Evolutionary conservation across 2,113 vertebrate genomes (phyloP).

Genomic region (Gila orcuttii): DNA sequence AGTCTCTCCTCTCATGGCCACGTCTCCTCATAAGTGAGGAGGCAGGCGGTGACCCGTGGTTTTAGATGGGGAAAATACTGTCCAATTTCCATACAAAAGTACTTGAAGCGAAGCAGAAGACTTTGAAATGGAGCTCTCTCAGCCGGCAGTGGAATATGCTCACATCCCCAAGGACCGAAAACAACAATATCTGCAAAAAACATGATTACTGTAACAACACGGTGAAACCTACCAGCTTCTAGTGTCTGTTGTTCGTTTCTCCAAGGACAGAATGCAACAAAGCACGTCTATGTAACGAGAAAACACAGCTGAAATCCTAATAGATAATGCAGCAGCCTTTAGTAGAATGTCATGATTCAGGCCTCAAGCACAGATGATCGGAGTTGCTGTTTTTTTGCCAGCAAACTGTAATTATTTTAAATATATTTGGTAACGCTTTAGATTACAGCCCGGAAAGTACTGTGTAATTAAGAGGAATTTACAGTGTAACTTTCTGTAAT

Average conservation of each 20-base stretch:
- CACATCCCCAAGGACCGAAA: slow-evolving; percentile 7
- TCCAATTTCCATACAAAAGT: slow-evolving; percentile 37
- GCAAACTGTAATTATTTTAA: neutral
- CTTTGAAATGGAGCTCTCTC: slow-evolving; percentile 20
- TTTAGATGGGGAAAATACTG: slow-evolving; percentile 7
- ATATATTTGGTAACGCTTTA: too few species aligned
- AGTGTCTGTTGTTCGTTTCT: slow-evolving; percentile 5
- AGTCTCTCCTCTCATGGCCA: slow-evolving; percentile 6
- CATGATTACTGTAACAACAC: slow-evolving; percentile 47
- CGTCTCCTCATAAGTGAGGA: slow-evolving; percentile 4
- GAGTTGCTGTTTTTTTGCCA: neutral
- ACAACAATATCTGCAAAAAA: slow-evolving; percentile 46
- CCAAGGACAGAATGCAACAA: slow-evolving; percentile 6
- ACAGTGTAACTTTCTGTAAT: too few species aligned
- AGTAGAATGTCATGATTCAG: neutral
- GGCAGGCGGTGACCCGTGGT: slow-evolving; percentile 2
- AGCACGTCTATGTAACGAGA: neutral
- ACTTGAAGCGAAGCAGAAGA: slow-evolving; percentile 1
- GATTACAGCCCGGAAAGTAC: too few species aligned
- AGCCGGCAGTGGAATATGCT: slow-evolving; percentile 26
- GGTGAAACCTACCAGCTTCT: neutral
- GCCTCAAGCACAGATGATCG: neutral
- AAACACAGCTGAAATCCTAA: neutral
- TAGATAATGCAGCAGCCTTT: slow-evolving; percentile 27
- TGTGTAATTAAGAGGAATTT: too few species aligned